These are phyloP conservation scores for Meteorus cinctellus DNA, from an alignment of 2,888 invertebrate genomes.

Conservation along the genomic window DNA sequence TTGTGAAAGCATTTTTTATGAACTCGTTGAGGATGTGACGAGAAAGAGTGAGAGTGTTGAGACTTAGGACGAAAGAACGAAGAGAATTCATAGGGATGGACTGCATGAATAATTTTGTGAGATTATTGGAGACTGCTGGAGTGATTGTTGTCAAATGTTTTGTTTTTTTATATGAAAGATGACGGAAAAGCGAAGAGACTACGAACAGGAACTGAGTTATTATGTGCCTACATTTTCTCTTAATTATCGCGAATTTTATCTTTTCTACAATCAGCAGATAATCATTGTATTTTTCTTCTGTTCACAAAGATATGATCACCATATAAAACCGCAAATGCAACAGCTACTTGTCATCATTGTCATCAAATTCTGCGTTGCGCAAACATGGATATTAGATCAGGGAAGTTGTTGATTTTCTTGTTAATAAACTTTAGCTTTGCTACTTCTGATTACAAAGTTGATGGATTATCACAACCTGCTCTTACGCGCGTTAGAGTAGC, in stretches of 20 bases:
- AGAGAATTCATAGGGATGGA: too few relatives aligned
- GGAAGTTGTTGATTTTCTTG: slow-evolving; percentile 28
- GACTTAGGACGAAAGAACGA: too few relatives aligned
- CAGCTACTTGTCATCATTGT: slow-evolving; percentile 3
- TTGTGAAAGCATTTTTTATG: too few relatives aligned
- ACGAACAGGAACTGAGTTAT: too few relatives aligned
- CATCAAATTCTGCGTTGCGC: slow-evolving; percentile 11
- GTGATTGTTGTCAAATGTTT: too few relatives aligned
- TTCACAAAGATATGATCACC: slow-evolving; percentile 1
- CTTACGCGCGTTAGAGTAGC: slow-evolving; percentile 9
- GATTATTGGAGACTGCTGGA: too few relatives aligned
- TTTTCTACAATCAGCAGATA: slow-evolving; percentile 17
- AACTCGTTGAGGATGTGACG: too few relatives aligned
- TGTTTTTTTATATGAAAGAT: too few relatives aligned
- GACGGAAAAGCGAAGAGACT: too few relatives aligned
- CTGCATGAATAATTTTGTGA: too few relatives aligned
- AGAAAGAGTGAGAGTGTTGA: too few relatives aligned
- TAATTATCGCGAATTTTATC: slow-evolving; percentile 34
- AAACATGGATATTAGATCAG: slow-evolving; percentile 36
- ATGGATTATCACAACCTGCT: not conserved
- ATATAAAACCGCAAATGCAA: slow-evolving; percentile 35
- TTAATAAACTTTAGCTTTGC: slow-evolving; percentile 25
- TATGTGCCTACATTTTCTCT: not conserved
- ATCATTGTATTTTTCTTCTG: slow-evolving; percentile 31
- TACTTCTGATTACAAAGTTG: not conserved